phyloP scores from a whole-genome alignment of 2,888 invertebrate species.

The Orchestes rusci region DNA sequence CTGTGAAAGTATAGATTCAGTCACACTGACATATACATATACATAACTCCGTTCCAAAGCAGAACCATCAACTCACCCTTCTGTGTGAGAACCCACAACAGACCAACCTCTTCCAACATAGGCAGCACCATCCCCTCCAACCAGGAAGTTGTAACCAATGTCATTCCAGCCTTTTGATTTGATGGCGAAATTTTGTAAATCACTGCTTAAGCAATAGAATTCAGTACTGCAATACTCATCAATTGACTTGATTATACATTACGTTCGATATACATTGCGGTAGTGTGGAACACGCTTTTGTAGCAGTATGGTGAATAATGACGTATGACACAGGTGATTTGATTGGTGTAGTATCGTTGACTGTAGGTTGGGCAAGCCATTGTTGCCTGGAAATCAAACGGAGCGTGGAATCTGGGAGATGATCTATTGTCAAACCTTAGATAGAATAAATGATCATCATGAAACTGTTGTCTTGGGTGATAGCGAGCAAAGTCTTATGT shows the following conservation, averaged over 20 bases:
- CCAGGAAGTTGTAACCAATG: constrained; percentile 70
- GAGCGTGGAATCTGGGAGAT: background rate
- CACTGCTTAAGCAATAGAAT: too few relatives aligned
- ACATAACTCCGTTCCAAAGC: too few relatives aligned
- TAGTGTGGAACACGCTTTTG: constrained; percentile 49
- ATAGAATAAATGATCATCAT: too few relatives aligned
- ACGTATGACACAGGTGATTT: constrained; percentile 45
- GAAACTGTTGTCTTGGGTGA: too few relatives aligned
- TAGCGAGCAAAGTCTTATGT: too few relatives aligned
- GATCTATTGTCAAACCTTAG: too few relatives aligned
- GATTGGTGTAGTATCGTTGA: constrained; percentile 30
- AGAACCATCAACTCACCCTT: too few relatives aligned
- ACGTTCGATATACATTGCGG: background rate
- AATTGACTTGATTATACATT: too few relatives aligned
- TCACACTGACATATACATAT: too few relatives aligned
- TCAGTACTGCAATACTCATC: too few relatives aligned
- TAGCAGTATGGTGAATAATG: constrained; percentile 59
- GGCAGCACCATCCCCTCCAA: constrained; percentile 73
- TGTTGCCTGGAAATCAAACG: constrained; percentile 11
- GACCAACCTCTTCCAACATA: constrained; percentile 74
- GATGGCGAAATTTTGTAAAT: constrained; percentile 64
- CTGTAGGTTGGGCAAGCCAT: constrained; percentile 61
- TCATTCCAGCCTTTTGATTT: constrained; percentile 58
- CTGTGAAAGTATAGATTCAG: too few relatives aligned
- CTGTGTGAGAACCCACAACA: too few relatives aligned